phyloP scores from a whole-genome alignment of 2,113 vertebrate species.

The Falcunculus frontatus region DNA sequence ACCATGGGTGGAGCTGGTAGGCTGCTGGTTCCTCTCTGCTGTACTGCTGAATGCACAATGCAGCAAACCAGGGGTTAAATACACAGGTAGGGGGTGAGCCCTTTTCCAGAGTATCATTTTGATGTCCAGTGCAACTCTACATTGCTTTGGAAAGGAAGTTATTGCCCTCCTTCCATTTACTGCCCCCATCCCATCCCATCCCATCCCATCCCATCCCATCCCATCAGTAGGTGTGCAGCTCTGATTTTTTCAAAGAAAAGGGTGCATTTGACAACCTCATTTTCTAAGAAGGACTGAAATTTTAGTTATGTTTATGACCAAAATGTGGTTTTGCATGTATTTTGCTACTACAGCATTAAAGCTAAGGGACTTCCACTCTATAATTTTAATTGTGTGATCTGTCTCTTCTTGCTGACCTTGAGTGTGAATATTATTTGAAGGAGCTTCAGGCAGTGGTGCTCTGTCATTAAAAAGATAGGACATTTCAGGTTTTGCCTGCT shows the following conservation, averaged over 20 bases:
- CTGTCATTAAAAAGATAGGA: background rate
- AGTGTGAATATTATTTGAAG: background rate
- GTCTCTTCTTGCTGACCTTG: background rate
- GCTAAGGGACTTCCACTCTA: background rate
- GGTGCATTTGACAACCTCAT: background rate
- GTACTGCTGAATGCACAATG: rapidly evolving
- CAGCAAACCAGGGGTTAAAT: background rate
- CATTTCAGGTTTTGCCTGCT: background rate
- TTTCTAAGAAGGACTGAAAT: background rate
- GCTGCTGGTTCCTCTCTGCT: background rate
- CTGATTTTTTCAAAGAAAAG: background rate
- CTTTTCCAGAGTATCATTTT: background rate
- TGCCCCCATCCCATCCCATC: background rate
- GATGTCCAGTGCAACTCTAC: background rate
- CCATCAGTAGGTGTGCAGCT: background rate
- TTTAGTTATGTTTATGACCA: background rate
- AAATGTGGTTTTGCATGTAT: background rate
- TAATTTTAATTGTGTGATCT: background rate
- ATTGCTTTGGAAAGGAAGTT: background rate
- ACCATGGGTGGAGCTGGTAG: background rate
- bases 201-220: background rate
- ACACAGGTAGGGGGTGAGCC: background rate
- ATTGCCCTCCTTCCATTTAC: background rate
- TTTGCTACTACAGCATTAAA: background rate
- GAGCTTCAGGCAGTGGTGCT: background rate